phyloP scores from a whole-genome alignment of 2,888 invertebrate species.

The Alentia gelatinosa region DNA sequence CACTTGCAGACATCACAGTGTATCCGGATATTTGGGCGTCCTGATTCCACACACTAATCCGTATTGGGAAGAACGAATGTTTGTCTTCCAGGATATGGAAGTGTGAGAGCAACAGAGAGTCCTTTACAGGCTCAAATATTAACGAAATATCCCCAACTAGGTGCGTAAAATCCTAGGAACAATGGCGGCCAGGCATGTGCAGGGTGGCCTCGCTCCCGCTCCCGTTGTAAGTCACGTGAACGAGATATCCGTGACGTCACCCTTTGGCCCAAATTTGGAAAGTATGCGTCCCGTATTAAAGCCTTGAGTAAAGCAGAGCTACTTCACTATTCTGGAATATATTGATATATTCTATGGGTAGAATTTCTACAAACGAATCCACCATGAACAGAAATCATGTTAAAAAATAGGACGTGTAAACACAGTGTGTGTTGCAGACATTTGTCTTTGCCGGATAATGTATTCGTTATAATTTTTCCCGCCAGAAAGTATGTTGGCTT shows the following conservation, averaged over 20 bases:
- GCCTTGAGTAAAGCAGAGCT: too few relatives aligned
- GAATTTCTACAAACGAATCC: too few relatives aligned
- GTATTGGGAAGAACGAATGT: conserved; percentile 42
- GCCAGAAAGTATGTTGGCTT: too few relatives aligned
- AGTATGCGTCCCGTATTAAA: too few relatives aligned
- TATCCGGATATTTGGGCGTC: conserved; percentile 42
- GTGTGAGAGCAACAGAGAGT: conserved; percentile 25
- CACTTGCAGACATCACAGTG: conserved; percentile 79
- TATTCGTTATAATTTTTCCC: too few relatives aligned
- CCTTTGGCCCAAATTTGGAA: too few relatives aligned
- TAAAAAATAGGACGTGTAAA: too few relatives aligned
- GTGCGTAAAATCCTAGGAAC: conserved; percentile 67
- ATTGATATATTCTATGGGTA: too few relatives aligned
- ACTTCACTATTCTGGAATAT: too few relatives aligned
- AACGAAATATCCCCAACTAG: conserved; percentile 48
- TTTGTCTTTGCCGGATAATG: too few relatives aligned
- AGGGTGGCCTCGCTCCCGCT: conserved; percentile 68
- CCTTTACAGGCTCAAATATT: conserved; percentile 45
- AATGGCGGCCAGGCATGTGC: conserved; percentile 78
- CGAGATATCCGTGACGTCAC: conserved; percentile 47
- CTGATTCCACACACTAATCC: conserved; percentile 23
- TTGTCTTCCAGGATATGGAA: conserved; percentile 49
- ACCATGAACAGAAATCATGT: too few relatives aligned
- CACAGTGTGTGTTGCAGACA: too few relatives aligned
- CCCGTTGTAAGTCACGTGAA: conserved; percentile 63